These are phyloP conservation scores for Andrena flavipes DNA, from an alignment of 2,888 invertebrate species.

Conservation along the genomic window DNA sequence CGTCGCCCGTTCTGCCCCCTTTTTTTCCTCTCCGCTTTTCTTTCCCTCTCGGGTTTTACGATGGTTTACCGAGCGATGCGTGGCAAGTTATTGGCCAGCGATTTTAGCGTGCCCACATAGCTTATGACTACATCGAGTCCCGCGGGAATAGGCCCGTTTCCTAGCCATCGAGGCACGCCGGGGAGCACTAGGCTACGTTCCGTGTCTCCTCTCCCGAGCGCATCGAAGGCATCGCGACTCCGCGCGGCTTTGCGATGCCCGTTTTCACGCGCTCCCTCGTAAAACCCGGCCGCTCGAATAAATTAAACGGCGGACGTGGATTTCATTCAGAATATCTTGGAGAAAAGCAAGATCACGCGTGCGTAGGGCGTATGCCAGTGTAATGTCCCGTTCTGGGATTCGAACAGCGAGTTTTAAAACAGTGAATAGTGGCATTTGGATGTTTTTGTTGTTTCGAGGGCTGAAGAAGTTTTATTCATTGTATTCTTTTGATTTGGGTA, in stretches of 20 bases:
- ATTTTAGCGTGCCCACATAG: slow-evolving; percentile 72
- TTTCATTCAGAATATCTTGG: neutral
- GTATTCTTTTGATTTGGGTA: too few species aligned
- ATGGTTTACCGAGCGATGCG: slow-evolving; percentile 70
- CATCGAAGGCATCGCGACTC: neutral
- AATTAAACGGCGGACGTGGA: slow-evolving; percentile 14
- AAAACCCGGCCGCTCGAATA: slow-evolving; percentile 31
- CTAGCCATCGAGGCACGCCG: slow-evolving; percentile 30
- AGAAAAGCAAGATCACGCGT: neutral
- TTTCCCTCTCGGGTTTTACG: slow-evolving; percentile 61
- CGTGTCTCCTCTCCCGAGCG: neutral
- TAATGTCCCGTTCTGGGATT: too few species aligned
- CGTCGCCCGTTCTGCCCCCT: slow-evolving; percentile 56
- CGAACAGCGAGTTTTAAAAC: too few species aligned
- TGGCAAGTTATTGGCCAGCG: slow-evolving; percentile 76
- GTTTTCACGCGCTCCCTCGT: slow-evolving; percentile 22
- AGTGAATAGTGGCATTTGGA: too few species aligned
- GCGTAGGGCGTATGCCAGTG: neutral
- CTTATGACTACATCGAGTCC: slow-evolving; percentile 77
- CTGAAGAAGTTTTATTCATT: too few species aligned
- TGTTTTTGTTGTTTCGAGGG: too few species aligned
- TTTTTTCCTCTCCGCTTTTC: slow-evolving; percentile 40
- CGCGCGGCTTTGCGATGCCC: neutral
- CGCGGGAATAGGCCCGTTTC: slow-evolving; percentile 42
- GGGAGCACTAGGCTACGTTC: slow-evolving; percentile 45